phyloP scores from a whole-genome alignment of 53 echinoderm and acorn worm species.

The Mesocentrotus franciscanus region DNA sequence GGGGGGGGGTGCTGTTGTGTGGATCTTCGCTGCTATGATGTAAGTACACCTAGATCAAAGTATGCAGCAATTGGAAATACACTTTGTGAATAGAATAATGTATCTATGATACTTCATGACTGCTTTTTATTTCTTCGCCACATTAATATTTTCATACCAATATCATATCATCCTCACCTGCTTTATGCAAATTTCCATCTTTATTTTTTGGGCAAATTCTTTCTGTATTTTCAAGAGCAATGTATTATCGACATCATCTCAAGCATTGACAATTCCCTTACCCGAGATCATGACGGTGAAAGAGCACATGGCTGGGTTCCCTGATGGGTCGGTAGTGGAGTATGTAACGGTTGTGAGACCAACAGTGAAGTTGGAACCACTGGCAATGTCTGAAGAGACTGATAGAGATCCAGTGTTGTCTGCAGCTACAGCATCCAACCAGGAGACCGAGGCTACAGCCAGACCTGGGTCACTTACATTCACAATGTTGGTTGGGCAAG shows the following conservation, averaged over 20 bases:
- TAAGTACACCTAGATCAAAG: neutral
- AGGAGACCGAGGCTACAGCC: slow-evolving; percentile 38
- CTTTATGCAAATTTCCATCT: neutral
- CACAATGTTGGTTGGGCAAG: slow-evolving; percentile 51
- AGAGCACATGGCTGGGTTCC: slow-evolving; percentile 45
- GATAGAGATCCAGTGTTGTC: slow-evolving; percentile 66
- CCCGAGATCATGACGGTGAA: slow-evolving; percentile 73
- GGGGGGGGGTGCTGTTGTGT: too few species aligned
- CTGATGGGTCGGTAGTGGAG: slow-evolving; percentile 64
- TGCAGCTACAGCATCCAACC: slow-evolving; percentile 38
- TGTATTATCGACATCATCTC: neutral
- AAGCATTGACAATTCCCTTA: neutral
- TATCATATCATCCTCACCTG: neutral
- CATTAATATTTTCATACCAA: neutral
- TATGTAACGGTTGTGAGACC: slow-evolving; percentile 70
- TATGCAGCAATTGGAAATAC: neutral
- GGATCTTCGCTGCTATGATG: too few species aligned
- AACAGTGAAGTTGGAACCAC: slow-evolving; percentile 64
- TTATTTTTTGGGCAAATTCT: neutral
- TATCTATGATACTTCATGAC: neutral
- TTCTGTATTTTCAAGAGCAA: neutral
- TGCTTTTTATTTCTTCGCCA: neutral
- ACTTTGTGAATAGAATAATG: neutral
- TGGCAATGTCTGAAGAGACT: slow-evolving; percentile 49
- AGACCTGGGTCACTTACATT: slow-evolving; percentile 38